phyloP scores from a whole-genome alignment of 1,140 invertebrate genomes.

The Drosophila pectinifera region DNA sequence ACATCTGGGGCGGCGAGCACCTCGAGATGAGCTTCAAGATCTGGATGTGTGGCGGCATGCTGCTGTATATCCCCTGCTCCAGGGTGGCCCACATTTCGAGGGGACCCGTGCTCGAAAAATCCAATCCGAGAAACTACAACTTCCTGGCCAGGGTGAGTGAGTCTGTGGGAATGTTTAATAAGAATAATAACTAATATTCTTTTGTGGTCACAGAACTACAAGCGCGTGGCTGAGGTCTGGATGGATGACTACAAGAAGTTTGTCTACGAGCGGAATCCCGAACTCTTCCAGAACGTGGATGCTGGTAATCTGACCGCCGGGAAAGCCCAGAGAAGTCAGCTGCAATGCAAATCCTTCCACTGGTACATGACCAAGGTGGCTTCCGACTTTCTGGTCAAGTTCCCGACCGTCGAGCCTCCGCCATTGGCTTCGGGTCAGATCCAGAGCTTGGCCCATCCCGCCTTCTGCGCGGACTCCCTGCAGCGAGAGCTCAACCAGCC shows the following conservation, averaged over 20 bases:
- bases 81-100: constrained; percentile 94
- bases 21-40: constrained; percentile 98
- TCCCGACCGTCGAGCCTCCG: constrained; percentile 91
- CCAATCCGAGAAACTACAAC: constrained; percentile 90
- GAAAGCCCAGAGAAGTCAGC: constrained; percentile 87
- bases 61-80: constrained; percentile 95
- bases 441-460: constrained; percentile 88
- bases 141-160: constrained; percentile 57
- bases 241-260: constrained; percentile 94
- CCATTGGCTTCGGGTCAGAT: constrained; percentile 90
- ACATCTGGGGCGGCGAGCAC: constrained; percentile 98
- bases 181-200: background rate
- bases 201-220: constrained; percentile 87
- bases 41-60: constrained; percentile 95
- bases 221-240: constrained; percentile 94
- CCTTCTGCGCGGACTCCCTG: constrained; percentile 91
- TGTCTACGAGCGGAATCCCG: constrained; percentile 88
- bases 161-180: too few relatives aligned
- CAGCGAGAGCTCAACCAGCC: constrained; percentile 87
- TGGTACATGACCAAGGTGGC: constrained; percentile 95
- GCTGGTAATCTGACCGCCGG: constrained; percentile 90
- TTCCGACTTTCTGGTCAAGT: constrained; percentile 90
- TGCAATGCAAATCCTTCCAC: constrained; percentile 92
- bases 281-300: constrained; percentile 87
- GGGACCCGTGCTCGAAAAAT: constrained; percentile 90